phyloP scores from a whole-genome alignment of 2,797 vertebrate genomes.

The Gastrophryne carolinensis region DNA sequence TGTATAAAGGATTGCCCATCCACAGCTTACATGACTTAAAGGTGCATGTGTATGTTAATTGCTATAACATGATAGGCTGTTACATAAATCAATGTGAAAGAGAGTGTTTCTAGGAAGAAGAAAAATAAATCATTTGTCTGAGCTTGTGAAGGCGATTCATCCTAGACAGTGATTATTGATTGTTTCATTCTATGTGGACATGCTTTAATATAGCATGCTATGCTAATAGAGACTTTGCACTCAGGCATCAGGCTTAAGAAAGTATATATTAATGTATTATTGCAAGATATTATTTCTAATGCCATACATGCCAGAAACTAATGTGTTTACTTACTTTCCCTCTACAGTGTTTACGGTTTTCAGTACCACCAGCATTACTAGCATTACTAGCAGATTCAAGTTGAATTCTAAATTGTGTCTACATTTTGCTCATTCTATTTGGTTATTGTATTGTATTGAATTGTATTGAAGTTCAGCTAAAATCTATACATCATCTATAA shows the following conservation, averaged over 20 bases:
- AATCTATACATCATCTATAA: too few species aligned
- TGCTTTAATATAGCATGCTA: conserved; percentile 70
- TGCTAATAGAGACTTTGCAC: conserved; percentile 4
- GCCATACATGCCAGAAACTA: background rate
- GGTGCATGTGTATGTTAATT: conserved; percentile 90
- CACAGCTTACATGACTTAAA: conserved; percentile 93
- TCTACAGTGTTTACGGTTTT: too few species aligned
- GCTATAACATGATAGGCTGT: conserved; percentile 96
- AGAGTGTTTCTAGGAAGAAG: conserved; percentile 90
- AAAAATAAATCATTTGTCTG: conserved; percentile 97
- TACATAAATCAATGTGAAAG: conserved; percentile 99
- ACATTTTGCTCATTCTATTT: too few species aligned
- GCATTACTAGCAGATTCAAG: too few species aligned
- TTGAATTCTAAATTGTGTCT: too few species aligned
- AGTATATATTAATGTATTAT: background rate
- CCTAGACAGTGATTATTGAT: conserved; percentile 99
- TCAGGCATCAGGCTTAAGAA: background rate
- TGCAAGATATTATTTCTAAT: background rate
- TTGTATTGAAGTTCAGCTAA: too few species aligned
- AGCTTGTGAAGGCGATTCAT: conserved; percentile 87
- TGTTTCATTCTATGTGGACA: conserved; percentile 89
- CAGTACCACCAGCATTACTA: too few species aligned
- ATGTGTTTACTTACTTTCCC: too few species aligned
- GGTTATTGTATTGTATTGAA: too few species aligned
- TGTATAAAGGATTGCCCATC: conserved; percentile 87